Conservation (phyloP, 2,797 vertebrate species). For the Amphiprion clarkii region DNA sequence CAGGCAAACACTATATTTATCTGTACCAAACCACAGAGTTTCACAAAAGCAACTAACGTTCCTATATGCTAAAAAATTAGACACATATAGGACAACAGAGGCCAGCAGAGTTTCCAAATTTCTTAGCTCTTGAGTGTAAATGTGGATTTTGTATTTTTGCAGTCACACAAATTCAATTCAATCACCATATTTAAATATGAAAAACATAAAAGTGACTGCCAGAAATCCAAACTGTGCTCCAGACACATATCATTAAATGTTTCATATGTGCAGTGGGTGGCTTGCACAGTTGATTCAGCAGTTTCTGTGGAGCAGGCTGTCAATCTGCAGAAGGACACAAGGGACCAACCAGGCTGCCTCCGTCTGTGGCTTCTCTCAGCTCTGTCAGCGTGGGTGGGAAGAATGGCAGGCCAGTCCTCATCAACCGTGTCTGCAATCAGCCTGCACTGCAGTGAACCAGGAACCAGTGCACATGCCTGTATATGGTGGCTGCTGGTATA, state of each 20-base stretch:
- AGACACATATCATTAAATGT: conserved; percentile 13
- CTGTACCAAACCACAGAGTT: conserved; percentile 10
- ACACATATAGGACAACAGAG: too few species aligned
- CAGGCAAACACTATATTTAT: not conserved
- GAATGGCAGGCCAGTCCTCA: conserved; percentile 29
- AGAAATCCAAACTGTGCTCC: conserved; percentile 8
- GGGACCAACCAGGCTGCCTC: conserved; percentile 23
- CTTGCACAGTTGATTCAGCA: conserved; percentile 33
- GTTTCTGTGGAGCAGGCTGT: conserved; percentile 28
- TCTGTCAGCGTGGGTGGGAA: conserved; percentile 41
- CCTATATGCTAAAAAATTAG: too few species aligned
- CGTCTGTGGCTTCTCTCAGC: conserved; percentile 27
- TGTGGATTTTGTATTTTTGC: not conserved
- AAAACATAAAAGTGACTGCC: conserved; percentile 1
- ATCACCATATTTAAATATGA: not conserved
- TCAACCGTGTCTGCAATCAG: conserved; percentile 24
- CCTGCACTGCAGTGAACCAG: conserved; percentile 25
- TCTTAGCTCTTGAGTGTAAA: conserved; percentile 1
- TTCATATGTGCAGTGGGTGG: conserved; percentile 51
- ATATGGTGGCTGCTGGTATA: conserved; percentile 11
- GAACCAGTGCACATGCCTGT: conserved; percentile 12
- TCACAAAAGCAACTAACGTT: not conserved
- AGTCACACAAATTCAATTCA: not conserved
- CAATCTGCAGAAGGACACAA: conserved; percentile 33
- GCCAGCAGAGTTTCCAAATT: conserved; percentile 5